Percentiles rank a stretch among this genome's conserved stretches.
phyloP scores from a whole-genome alignment of 2,888 invertebrate genomes.

The Melanotus villosus region DNA sequence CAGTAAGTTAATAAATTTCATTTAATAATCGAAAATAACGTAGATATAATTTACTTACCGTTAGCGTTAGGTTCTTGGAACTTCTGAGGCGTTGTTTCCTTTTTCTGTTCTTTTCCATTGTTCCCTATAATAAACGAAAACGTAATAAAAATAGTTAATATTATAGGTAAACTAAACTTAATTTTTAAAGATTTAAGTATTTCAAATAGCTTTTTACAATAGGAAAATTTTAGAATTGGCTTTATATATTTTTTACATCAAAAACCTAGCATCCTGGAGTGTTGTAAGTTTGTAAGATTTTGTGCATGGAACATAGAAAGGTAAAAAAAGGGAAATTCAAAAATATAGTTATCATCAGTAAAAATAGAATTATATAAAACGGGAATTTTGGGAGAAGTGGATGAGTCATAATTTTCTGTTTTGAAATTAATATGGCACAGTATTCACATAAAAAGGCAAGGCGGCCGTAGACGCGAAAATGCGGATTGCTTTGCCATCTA shows the following conservation, averaged over 20 bases:
- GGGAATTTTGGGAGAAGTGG: not conserved
- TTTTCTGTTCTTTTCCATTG: slow-evolving; percentile 76
- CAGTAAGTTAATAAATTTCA: not conserved
- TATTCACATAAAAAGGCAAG: not conserved
- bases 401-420: slow-evolving; percentile 8
- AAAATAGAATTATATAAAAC: slow-evolving; percentile 1
- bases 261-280: too few species aligned
- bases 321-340: not conserved
- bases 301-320: too few species aligned
- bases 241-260: too few species aligned
- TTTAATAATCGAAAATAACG: not conserved
- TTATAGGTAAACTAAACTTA: not conserved
- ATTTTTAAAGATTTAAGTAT: too few species aligned
- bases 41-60: slow-evolving; percentile 68
- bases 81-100: slow-evolving; percentile 80
- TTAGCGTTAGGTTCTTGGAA: slow-evolving; percentile 71
- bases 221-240: too few species aligned
- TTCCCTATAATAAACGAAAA: slow-evolving; percentile 75
- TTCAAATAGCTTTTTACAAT: too few species aligned
- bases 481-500: not conserved
- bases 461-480: too few species aligned
- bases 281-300: too few species aligned
- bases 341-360: not conserved
- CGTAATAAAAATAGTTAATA: not conserved
- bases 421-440: not conserved